These are phyloP conservation scores for Scaptomyza polygonia DNA, from an alignment of 2,888 invertebrate species.

Conservation along the genomic window DNA sequence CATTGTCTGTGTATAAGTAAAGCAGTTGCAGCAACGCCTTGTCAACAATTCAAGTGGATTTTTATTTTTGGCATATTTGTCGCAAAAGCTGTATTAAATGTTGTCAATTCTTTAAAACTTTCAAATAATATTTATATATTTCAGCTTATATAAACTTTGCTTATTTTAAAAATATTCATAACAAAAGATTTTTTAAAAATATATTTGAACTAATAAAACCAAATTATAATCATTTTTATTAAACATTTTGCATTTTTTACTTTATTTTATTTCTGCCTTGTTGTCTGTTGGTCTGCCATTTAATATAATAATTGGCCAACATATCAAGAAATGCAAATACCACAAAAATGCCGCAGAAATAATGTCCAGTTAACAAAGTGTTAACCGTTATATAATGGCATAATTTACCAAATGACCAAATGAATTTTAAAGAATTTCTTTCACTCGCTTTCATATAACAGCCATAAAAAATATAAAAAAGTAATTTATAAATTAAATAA, in stretches of 20 bases:
- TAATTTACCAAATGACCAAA: constrained; percentile 51
- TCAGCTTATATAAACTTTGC: no score
- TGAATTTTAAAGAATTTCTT: constrained; percentile 11
- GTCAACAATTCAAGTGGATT: neutral
- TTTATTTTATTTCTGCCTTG: neutral
- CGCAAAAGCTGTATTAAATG: no score
- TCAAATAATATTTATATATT: no score
- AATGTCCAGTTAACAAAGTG: constrained; percentile 25
- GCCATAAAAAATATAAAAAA: constrained; percentile 36
- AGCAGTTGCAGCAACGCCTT: constrained; percentile 18
- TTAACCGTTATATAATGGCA: constrained; percentile 42
- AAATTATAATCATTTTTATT: no score
- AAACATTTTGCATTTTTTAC: neutral
- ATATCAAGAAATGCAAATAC: constrained; percentile 8
- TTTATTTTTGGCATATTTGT: no score
- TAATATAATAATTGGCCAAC: neutral
- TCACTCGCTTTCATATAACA: constrained; percentile 22
- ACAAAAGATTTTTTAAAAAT: no score
- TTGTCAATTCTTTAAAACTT: no score
- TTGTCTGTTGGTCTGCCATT: neutral
- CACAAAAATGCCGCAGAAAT: constrained; percentile 10
- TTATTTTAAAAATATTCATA: no score
- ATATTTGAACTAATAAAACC: no score
- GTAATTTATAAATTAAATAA: constrained; percentile 49
- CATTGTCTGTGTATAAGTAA: constrained; percentile 40